Evolutionary conservation across 2,113 vertebrate genomes (phyloP).

Genomic region (Chionomys nivalis): DNA sequence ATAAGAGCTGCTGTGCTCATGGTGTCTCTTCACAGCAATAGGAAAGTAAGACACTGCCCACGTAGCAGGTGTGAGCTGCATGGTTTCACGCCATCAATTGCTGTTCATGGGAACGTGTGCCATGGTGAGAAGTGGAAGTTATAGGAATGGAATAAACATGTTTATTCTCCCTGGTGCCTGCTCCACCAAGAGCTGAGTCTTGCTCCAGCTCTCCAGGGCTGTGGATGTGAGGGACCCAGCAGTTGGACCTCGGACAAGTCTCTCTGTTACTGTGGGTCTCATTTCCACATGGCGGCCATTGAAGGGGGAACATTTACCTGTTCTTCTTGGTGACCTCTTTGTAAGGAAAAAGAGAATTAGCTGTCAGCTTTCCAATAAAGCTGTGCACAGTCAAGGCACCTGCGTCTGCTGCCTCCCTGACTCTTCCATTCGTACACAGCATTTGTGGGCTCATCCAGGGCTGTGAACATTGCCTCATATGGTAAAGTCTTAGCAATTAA

Average conservation of each 20-base stretch:
- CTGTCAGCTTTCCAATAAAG: background rate
- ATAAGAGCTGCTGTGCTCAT: background rate
- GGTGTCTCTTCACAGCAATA: background rate
- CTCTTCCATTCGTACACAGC: background rate
- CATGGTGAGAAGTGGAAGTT: background rate
- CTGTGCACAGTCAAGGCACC: background rate
- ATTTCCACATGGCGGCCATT: background rate
- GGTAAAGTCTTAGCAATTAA: background rate
- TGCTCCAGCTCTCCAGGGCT: background rate
- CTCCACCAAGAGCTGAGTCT: background rate
- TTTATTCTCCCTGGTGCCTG: background rate
- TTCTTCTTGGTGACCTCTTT: background rate
- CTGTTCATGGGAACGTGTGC: background rate
- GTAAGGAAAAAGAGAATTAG: background rate
- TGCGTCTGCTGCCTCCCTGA: background rate
- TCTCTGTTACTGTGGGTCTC: background rate
- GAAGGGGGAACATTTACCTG: background rate
- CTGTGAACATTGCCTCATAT: background rate
- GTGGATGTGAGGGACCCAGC: background rate
- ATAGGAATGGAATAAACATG: background rate
- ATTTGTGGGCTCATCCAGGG: background rate
- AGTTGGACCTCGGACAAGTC: background rate
- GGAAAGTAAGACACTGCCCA: background rate
- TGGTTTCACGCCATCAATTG: background rate
- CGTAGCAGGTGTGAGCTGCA: background rate